These are phyloP conservation scores for Drosophila lacertosa DNA, from an alignment of 1,140 invertebrate species.

Conservation along the genomic window DNA sequence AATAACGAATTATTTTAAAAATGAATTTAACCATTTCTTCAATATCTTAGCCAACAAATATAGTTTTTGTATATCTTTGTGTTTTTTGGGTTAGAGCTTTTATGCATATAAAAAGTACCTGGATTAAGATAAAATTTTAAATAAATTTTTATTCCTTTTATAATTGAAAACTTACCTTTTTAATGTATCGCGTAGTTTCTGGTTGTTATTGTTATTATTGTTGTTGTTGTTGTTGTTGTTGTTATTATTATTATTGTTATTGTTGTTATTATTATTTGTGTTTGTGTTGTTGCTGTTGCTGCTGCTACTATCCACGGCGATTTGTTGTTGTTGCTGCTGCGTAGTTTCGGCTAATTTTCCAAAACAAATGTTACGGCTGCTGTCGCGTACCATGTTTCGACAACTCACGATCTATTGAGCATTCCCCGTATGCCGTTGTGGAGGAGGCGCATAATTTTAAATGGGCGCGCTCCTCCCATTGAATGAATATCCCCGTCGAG, in stretches of 20 bases:
- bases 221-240: slow-evolving; percentile 55
- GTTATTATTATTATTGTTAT: slow-evolving; percentile 15
- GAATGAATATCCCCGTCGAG: slow-evolving; percentile 42
- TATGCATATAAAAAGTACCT: no score
- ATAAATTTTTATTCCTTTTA: not conserved
- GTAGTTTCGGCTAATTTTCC: slow-evolving; percentile 99
- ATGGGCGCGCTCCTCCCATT: slow-evolving; percentile 78
- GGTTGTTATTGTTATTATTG: slow-evolving; percentile 62
- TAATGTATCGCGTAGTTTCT: slow-evolving; percentile 95
- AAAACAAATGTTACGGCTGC: slow-evolving; percentile 99
- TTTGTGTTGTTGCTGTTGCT: no score
- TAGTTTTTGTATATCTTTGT: no score
- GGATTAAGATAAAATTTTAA: no score
- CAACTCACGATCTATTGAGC: slow-evolving; percentile 75
- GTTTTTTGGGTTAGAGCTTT: not conserved
- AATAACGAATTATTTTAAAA: no score
- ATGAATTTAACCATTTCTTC: no score
- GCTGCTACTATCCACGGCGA: slow-evolving; percentile 72
- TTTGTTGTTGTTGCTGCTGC: slow-evolving; percentile 83
- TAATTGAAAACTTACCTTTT: slow-evolving; percentile 93
- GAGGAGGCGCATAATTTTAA: slow-evolving; percentile 82
- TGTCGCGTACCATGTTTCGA: slow-evolving; percentile 98
- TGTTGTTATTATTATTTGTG: no score
- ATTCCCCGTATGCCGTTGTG: slow-evolving; percentile 65
- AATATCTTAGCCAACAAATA: no score